Percentiles rank a stretch among this genome's conserved stretches.
These are phyloP conservation scores for Fragum whitleyi DNA, from an alignment of 2,888 invertebrate genomes.

Conservation along the genomic window DNA sequence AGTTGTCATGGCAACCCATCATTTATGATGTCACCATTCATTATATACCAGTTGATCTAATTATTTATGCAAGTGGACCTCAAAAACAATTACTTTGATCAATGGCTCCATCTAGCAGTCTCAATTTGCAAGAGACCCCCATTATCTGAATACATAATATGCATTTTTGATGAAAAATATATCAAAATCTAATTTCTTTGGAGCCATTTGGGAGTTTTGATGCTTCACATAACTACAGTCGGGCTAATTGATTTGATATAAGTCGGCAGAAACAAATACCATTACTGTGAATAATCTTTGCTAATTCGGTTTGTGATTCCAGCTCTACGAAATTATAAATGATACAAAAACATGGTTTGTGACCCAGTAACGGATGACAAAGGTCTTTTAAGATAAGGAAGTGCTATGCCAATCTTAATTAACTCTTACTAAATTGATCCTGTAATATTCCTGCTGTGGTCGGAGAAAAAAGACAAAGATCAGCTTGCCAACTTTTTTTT, in stretches of 20 bases:
- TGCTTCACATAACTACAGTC: slow-evolving; percentile 46
- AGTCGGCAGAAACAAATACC: slow-evolving; percentile 66
- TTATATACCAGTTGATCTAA: slow-evolving; percentile 53
- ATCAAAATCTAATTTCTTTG: slow-evolving; percentile 66
- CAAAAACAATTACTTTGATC: slow-evolving; percentile 65
- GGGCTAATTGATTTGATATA: slow-evolving; percentile 65
- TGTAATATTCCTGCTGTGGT: no score
- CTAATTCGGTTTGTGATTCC: slow-evolving; percentile 58
- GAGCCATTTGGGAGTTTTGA: slow-evolving; percentile 60
- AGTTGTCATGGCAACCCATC: slow-evolving; percentile 56
- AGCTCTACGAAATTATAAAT: slow-evolving; percentile 30
- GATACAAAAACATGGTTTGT: slow-evolving; percentile 13
- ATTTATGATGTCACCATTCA: slow-evolving; percentile 55
- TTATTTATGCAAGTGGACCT: slow-evolving; percentile 66
- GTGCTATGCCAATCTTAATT: no score
- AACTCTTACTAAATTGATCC: no score
- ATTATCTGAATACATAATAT: slow-evolving; percentile 67
- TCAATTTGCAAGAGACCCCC: slow-evolving; percentile 49
- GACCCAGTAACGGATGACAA: no score
- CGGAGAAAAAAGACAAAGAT: no score
- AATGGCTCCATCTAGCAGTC: slow-evolving; percentile 43
- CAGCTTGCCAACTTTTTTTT: no score
- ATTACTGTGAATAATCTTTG: slow-evolving; percentile 63
- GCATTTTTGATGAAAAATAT: slow-evolving; percentile 69
- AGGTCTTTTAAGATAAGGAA: no score